Base-by-base conservation (phyloP, 2,888 invertebrate species). In the Aspidiotus rigidus region DNA sequence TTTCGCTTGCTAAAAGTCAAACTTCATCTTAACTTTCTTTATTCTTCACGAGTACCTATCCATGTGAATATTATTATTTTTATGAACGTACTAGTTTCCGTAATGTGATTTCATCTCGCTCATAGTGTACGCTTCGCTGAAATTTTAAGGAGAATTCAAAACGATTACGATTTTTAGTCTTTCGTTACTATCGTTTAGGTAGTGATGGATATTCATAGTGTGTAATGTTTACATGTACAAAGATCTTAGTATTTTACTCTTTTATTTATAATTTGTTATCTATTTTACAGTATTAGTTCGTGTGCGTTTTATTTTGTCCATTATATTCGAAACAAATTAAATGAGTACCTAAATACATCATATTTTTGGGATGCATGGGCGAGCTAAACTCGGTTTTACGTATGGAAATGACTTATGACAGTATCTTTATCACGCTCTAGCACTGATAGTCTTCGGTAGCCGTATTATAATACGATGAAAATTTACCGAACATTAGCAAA, bases 221-320 rank as follows among this genome's bases (percentile, higher is more conserved):
- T 16, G 53, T 39, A 41, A 54, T 39, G 28, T 49, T 53, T 49
- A 15, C 40, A n/a, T 63, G 63, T 63, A 63, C 41, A 63, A 63
- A 63, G 7, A 49, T 49, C 28, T 53, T 63, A 63, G n/a, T 64
- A 54, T 10, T 57, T 16, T 17, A 64, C 40, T 13, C 10, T 15
- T 17, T 60, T 56, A 57, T 67, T 10, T 59, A 59, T 49, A 13
- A 49, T 49, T 67, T 67, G 67, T 67, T 67, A 60, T 59, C 13
- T 60, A 67, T 67, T 67, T 60, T 67, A 67, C 59, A 67, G 60
- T 67, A 67, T 59, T 66, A 57, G 57, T 49, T 49, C n/a, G 49
- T 49, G 49, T 49, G 49, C 49, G 49, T 49, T 49, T 49, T 49
- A 13, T 49, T 49, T 49, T 49, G 10, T 49, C n/a, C 49, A 13